Evolutionary conservation across 1,140 invertebrate species (phyloP).

Genomic region (Phortica variegata): DNA sequence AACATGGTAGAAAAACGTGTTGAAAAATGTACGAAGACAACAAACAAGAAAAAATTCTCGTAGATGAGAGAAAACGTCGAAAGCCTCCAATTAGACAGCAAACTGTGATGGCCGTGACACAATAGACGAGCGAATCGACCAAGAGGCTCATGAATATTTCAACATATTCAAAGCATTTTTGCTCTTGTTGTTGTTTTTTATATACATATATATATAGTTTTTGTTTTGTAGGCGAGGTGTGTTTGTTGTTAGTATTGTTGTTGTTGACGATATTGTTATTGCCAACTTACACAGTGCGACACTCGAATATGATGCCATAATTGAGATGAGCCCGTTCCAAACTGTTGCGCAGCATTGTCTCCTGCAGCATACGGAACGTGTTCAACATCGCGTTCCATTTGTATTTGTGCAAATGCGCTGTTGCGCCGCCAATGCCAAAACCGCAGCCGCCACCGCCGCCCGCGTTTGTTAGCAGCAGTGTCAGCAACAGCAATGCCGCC

Average conservation of each 20-base stretch:
- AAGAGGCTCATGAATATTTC: too few species aligned
- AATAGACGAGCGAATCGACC: too few species aligned
- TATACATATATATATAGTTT: too few species aligned
- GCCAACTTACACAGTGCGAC: constrained; percentile 43
- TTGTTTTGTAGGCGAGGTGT: too few species aligned
- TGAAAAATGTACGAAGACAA: too few species aligned
- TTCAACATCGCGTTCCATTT: constrained; percentile 33
- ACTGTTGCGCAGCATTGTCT: constrained; percentile 42
- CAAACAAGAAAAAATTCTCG: too few species aligned
- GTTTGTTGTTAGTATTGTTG: neutral
- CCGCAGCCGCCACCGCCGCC: constrained; percentile 3
- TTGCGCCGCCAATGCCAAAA: neutral
- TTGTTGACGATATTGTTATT: neutral
- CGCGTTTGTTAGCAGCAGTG: constrained; percentile 13
- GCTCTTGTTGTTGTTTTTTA: too few species aligned
- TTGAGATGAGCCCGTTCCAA: constrained; percentile 45
- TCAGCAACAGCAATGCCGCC: neutral
- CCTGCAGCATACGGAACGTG: constrained; percentile 40
- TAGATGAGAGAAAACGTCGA: too few species aligned
- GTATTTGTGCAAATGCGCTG: constrained; percentile 26
- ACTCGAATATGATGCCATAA: constrained; percentile 48
- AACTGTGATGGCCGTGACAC: too few species aligned
- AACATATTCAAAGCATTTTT: too few species aligned
- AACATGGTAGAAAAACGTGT: too few species aligned
- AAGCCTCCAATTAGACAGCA: too few species aligned